Evolutionary conservation across 2,888 invertebrate species (phyloP), one percentile per base, ranked within the genome.

Genomic region (Lasius platythorax): DNA sequence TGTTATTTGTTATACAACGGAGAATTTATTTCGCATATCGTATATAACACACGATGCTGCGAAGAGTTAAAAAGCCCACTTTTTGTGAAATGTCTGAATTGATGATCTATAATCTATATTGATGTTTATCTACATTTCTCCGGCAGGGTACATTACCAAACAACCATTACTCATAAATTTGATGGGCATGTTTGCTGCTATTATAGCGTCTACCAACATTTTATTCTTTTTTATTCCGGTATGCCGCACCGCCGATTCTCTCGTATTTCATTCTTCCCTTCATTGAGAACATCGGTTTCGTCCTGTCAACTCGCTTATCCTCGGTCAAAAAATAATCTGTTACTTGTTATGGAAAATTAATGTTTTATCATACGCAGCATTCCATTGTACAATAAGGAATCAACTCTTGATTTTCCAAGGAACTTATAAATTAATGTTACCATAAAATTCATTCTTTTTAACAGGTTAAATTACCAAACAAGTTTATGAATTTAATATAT

Each of bases 161-260:
- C 79, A 81, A 72, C 72, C 79, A 81, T 81, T 81, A 72, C 28
- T 81, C 79, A 81, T 81, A 63, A 63, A 46, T 79, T 61, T 79
- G 72, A 72, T 81, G 33, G 61, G 61, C 72, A 81, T 50, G 79
- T 81, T 81, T 81, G 37, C 79, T 72, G 9, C 61, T 61, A 70
- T 58, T 58, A 61, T 56, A 56, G 40, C 61, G 46, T 81, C 61
- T 28, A 33, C 61, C 46, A 63, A 79, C 70, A 61, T 81, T 81
- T 72, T 50, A 50, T 72, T 72, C 61, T 63, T 81, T 70, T 72
- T 72, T 56, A 61, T 61, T 37, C 1, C 68, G 58, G 2, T 12
- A 18, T 11, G 37, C 53, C 64, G 50, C 11, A 9, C 18, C 12
- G 43, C 15, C 33, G 56, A 15, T 33, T 18, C 33, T 70, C 70